These are phyloP conservation scores for Drosophila kikkawai DNA, from an alignment of 1,140 invertebrate genomes.

Conservation along the genomic window DNA sequence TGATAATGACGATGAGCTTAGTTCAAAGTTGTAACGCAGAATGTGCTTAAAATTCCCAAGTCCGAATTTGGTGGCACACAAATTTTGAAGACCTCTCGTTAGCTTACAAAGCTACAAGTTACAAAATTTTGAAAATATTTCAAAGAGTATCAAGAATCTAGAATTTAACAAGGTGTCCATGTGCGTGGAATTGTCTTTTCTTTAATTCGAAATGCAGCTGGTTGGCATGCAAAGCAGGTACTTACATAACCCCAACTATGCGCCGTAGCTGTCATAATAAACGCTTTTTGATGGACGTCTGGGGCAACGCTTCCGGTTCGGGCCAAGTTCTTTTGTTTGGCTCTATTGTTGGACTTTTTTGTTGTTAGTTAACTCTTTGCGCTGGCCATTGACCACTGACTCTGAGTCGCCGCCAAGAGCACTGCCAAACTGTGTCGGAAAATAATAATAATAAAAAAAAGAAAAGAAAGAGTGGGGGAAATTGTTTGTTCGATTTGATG, in stretches of 20 bases:
- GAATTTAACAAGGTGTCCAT: neutral
- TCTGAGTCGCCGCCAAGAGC: no score
- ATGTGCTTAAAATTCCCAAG: no score
- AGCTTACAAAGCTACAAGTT: no score
- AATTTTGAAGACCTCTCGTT: no score
- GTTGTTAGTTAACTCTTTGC: conserved; percentile 6
- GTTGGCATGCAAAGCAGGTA: conserved; percentile 66
- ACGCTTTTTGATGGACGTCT: conserved; percentile 38
- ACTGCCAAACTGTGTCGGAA: conserved; percentile 25
- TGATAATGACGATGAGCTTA: no score
- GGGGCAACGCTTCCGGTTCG: conserved; percentile 70
- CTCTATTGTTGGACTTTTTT: conserved; percentile 7
- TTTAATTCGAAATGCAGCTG: conserved; percentile 27
- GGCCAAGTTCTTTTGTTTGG: conserved; percentile 6
- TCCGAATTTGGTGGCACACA: no score
- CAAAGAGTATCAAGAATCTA: neutral
- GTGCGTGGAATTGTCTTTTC: conserved; percentile 1
- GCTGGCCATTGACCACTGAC: conserved; percentile 52
- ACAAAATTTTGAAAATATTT: no score
- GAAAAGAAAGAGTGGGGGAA: conserved; percentile 5
- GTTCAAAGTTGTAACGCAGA: no score
- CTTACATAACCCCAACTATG: conserved; percentile 6
- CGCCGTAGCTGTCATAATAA: conserved; percentile 18
- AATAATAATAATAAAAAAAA: conserved; percentile 15
- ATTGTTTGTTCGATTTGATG: conserved; percentile 28